Base-by-base conservation (phyloP, 2,113 vertebrate species). In the Todiramphus chloris region DNA sequence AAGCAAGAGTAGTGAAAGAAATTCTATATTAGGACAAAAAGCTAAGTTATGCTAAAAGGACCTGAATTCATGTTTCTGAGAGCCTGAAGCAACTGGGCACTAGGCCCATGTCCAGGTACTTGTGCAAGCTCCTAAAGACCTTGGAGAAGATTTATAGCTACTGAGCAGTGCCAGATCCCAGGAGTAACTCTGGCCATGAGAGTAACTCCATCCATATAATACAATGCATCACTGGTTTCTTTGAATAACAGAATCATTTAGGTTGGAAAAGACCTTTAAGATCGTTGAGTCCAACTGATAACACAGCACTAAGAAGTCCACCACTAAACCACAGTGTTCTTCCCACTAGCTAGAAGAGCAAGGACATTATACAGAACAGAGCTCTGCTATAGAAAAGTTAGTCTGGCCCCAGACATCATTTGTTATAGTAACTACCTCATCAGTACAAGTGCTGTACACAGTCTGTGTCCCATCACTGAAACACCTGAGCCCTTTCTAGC, bases 281-380 rank as follows among this genome's bases (percentile, higher is more conserved):
- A 44, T 67, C 30, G 15, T 33, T 31, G 43, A 46, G 64, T 44
- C 64, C 28, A 67, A 33, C 64, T 30, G 6, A 23, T 33, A 67
- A 67, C 64, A 41, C 9, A 33, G 43, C 19, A 67, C 30, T 44
- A 13, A 41, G 19, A 44, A 20, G 30, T 67, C 30, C 41, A 33
- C 43, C 30, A 67, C 41, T 67, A 67, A 43, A 44, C 43, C 43
- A 67, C 33, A 44, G 31, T 12, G 31, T 72, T 86, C 58, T 80
- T 77, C 18, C 24, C 0, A 0, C 5, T 41, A 39, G 7, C 30
- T 80, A 13, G 46, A 64, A 83, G 31, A 72, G 10, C 17, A 19
- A 5, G n/a, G 14, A 43, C 0, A 1, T 35, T 39, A 17, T n/a
- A 30, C 7, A 81, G 11, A 27, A 68, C 12, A 17, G 11, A 69